phyloP scores from a whole-genome alignment of 2,113 vertebrate species.

The Atlantisia rogersi region DNA sequence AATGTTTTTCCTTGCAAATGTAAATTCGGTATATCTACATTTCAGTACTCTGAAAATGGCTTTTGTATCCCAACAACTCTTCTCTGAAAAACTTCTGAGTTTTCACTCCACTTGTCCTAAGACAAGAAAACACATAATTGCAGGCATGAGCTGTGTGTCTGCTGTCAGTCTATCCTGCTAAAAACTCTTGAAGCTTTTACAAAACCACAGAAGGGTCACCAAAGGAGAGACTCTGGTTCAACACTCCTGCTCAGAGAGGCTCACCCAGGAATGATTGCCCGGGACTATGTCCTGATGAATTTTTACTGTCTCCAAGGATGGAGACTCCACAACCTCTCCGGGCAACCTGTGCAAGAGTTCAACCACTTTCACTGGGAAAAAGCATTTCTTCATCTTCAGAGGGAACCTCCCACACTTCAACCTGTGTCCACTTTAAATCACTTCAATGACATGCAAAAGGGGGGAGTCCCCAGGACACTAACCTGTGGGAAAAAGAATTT shows the following conservation, averaged over 20 bases:
- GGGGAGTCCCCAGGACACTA: background rate
- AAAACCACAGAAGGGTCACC: background rate
- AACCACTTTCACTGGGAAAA: background rate
- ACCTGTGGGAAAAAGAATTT: background rate
- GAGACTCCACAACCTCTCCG: background rate
- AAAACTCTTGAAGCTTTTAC: background rate
- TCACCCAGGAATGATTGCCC: background rate
- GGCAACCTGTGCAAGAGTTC: background rate
- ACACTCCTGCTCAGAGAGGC: background rate
- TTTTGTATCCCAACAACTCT: background rate
- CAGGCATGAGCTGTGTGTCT: background rate
- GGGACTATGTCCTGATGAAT: background rate
- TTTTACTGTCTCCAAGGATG: background rate
- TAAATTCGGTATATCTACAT: background rate
- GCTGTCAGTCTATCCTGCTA: background rate
- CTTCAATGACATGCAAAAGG: background rate
- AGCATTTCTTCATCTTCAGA: background rate
- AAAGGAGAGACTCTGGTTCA: background rate
- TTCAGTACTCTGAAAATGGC: background rate
- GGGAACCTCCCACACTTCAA: background rate
- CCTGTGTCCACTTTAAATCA: background rate
- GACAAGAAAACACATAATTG: background rate
- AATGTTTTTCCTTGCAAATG: background rate
- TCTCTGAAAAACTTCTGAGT: background rate
- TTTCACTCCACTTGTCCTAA: accelerated